A percentile compares a stretch with the other conserved stretches of the same genome.
phyloP scores from a whole-genome alignment of 92 coral and sea anemone species.

The Siderastrea siderea region DNA sequence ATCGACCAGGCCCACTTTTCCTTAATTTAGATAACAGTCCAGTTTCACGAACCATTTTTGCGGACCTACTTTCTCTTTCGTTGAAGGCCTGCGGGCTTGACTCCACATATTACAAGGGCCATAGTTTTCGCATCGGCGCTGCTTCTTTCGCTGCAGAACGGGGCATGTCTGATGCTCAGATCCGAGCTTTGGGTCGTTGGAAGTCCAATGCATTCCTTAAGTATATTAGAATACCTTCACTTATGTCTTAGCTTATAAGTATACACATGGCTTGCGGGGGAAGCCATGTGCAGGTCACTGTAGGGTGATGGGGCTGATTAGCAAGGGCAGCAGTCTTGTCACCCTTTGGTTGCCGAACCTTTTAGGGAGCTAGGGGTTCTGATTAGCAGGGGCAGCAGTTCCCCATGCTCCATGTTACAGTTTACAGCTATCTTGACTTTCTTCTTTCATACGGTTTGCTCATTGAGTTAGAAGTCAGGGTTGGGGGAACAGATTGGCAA shows the following conservation, averaged over 20 bases:
- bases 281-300: neutral
- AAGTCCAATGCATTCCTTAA: slow-evolving; percentile 45
- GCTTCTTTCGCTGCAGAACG: slow-evolving; percentile 34
- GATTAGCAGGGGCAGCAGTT: slow-evolving; percentile 9
- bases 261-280: slow-evolving; percentile 6
- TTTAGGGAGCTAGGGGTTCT: slow-evolving; percentile 3
- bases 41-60: neutral
- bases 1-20: neutral
- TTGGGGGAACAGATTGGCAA: too few relatives aligned
- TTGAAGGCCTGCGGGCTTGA: neutral
- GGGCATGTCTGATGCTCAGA: slow-evolving; percentile 47
- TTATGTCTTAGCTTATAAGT: neutral
- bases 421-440: slow-evolving; percentile 2
- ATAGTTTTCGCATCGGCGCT: slow-evolving; percentile 31
- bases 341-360: neutral
- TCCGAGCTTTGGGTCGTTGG: slow-evolving; percentile 26
- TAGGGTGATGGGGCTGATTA: neutral
- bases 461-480: neutral
- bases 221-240: slow-evolving; percentile 35
- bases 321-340: slow-evolving; percentile 10
- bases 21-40: neutral
- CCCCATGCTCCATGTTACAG: neutral
- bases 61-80: neutral
- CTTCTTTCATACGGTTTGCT: neutral
- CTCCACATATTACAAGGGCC: slow-evolving; percentile 29